Evolutionary conservation across 2,113 vertebrate genomes (phyloP).

Genomic region (Antechinus stuartii): DNA sequence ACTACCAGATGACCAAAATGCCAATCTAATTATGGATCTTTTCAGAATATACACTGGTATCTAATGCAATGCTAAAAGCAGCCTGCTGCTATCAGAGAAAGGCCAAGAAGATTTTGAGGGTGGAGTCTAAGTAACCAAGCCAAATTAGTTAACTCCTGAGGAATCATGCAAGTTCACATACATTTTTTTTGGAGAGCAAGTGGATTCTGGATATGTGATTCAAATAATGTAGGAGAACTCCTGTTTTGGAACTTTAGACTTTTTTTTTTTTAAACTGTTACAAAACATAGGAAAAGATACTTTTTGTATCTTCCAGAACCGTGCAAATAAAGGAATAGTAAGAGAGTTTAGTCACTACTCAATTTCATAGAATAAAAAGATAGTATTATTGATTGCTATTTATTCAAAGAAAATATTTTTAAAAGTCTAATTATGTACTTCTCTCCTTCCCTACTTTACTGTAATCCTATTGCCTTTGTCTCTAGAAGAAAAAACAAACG

Average conservation of each 20-base stretch:
- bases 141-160: not conserved
- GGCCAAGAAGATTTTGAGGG: not conserved
- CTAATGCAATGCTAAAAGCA: not conserved
- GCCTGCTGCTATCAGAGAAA: not conserved
- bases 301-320: not conserved
- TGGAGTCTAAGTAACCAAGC: not conserved
- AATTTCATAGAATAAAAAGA: not conserved
- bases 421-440: not conserved
- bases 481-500: not conserved
- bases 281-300: not conserved
- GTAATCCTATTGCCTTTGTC: not conserved
- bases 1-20: not conserved
- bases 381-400: not conserved
- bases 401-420: not conserved
- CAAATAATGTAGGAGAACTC: not conserved
- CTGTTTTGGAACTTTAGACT: not conserved
- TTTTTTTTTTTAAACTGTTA: not conserved
- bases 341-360: not conserved
- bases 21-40: not conserved
- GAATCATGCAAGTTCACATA: not conserved
- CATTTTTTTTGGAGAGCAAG: not conserved
- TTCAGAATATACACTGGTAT: not conserved
- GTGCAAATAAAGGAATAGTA: not conserved
- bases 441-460: not conserved
- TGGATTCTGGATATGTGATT: not conserved